Percentiles rank a stretch among this genome's conserved stretches.
phyloP scores from a whole-genome alignment of 2,797 vertebrate genomes.

The Gallinago nigripennis region DNA sequence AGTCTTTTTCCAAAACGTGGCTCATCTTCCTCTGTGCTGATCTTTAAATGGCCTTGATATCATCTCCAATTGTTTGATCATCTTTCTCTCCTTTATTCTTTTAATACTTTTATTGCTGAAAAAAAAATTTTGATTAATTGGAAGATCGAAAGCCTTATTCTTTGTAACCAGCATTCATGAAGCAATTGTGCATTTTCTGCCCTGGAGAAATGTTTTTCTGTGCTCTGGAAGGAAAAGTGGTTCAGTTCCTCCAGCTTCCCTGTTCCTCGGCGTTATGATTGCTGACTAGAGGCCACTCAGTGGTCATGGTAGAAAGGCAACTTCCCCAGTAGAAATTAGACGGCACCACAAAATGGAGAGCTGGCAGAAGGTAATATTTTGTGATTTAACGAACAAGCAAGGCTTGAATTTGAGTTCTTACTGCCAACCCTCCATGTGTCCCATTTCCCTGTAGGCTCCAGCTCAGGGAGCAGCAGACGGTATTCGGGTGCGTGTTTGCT shows the following conservation, averaged over 20 bases:
- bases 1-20: not conserved
- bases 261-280: not conserved
- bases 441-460: not conserved
- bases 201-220: not conserved
- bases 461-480: rapidly evolving
- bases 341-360: not conserved
- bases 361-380: not conserved
- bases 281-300: not conserved
- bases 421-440: not conserved
- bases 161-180: not conserved
- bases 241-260: not conserved
- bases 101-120: not conserved
- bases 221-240: not conserved
- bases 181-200: not conserved
- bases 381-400: not conserved
- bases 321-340: not conserved
- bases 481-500: not conserved
- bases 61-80: not conserved
- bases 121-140: not conserved
- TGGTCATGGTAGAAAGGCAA: not conserved
- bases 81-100: not conserved
- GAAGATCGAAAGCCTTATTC: not conserved
- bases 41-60: not conserved
- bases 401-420: not conserved
- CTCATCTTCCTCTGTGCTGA: not conserved